phyloP scores from a whole-genome alignment of 2,113 vertebrate species.

The Pluvianellus socialis region DNA sequence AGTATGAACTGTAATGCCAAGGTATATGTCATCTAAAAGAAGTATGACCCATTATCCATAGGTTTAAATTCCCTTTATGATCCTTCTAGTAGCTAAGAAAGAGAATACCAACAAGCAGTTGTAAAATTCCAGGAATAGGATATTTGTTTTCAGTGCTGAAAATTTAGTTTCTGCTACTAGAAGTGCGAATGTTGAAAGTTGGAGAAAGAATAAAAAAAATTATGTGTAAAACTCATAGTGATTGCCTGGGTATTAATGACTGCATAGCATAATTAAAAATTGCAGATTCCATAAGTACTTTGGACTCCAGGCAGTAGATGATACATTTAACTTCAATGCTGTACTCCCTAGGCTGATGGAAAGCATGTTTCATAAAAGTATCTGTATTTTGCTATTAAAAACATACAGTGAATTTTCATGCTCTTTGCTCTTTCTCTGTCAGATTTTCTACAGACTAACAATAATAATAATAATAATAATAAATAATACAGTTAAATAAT shows the following conservation, averaged over 20 bases:
- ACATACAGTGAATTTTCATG: neutral
- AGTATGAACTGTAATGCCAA: neutral
- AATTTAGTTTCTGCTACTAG: neutral
- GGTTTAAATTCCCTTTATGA: neutral
- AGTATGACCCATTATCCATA: neutral
- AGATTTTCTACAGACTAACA: neutral
- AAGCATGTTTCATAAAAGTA: neutral
- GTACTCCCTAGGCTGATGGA: neutral
- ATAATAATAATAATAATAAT: no score
- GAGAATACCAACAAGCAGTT: neutral
- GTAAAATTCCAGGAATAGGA: neutral
- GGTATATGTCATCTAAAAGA: neutral
- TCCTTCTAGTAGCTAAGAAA: neutral
- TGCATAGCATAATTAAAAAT: neutral
- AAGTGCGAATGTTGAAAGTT: neutral
- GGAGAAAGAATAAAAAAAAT: neutral
- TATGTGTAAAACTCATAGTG: neutral
- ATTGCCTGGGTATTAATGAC: neutral
- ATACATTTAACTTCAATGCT: neutral
- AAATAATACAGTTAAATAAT: no score
- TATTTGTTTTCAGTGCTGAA: neutral
- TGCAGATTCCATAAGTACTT: neutral
- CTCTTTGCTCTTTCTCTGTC: neutral
- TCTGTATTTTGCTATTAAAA: neutral
- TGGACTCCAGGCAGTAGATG: neutral